Evolutionary conservation across 2,113 vertebrate species (phyloP), one percentile per base, ranked within the genome.

Genomic region (Gobius niger): DNA sequence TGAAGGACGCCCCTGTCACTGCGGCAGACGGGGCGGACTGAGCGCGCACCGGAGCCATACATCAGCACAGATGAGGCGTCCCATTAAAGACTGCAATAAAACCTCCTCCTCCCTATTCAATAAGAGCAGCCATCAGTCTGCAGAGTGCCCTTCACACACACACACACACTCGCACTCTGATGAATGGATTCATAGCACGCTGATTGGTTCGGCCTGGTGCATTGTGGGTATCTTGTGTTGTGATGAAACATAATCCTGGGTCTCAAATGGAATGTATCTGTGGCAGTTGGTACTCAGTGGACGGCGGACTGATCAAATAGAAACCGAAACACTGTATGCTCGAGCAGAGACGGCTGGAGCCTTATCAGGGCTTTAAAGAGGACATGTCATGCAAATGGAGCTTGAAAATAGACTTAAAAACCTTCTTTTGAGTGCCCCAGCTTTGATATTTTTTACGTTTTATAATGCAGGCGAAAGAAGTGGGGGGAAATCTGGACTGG

Each of bases 81-180:
- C 67, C 70, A 79, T 79, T 79, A 74, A 34, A 79, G 69, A 16
- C 67, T 61, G 67, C 76, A 66, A 78, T 78, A 78, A 78, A 78
- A 69, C 64, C 62, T 71, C 70, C 76, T 66, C 74, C 74, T 73
- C 66, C 70, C 70, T 65, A 78, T 78, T 78, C 67, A 73, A 65
- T 73, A 77, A 72, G 75, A 77, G 63, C 68, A 78, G 42, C 70
- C 47, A 70, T 78, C 71, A 73, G 61, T 78, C 67, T 65, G 65
- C 47, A 54, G 19, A 16, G 53, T 73, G 70, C 62, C 76, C 70
- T 78, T 78, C 76, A 78, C 57, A 60, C 19, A 44, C 8, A 44
- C 15, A 42, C 34, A n/a, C 34, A 19, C 7, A 1, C 12, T 4
- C 56, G 9, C 56, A 41, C 13, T 41, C 57, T 44, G 57, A 44